A percentile compares a stretch with the other conserved stretches of the same genome.
These are phyloP conservation scores for Acrocephalus arundinaceus DNA, from an alignment of 2,113 vertebrate genomes.

Conservation along the genomic window DNA sequence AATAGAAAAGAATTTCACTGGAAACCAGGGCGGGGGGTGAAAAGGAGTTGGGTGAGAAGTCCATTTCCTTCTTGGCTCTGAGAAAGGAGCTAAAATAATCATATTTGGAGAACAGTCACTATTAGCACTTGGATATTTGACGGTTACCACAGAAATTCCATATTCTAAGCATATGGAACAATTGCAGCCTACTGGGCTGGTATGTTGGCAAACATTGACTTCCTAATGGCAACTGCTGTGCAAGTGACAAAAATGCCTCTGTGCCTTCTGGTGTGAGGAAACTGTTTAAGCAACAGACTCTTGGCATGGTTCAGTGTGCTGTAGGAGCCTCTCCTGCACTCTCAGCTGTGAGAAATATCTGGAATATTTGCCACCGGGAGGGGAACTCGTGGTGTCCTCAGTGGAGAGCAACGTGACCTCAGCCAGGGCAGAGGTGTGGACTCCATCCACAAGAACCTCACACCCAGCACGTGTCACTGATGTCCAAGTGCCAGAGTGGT, in stretches of 20 bases:
- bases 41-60: background rate
- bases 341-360: background rate
- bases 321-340: background rate
- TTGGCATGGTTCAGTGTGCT: background rate
- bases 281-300: slow-evolving; percentile 39
- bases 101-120: slow-evolving; percentile 8
- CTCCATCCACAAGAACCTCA: background rate
- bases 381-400: background rate
- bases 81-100: background rate
- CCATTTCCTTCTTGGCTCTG: slow-evolving; percentile 12
- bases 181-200: slow-evolving; percentile 54
- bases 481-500: background rate
- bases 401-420: background rate
- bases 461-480: background rate
- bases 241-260: slow-evolving; percentile 60
- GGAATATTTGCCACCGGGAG: background rate
- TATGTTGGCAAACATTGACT: slow-evolving; percentile 60
- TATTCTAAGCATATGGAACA: slow-evolving; percentile 56
- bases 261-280: slow-evolving; percentile 55
- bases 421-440: background rate
- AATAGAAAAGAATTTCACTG: background rate
- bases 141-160: slow-evolving; percentile 44
- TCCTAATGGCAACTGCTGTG: slow-evolving; percentile 59
- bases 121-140: slow-evolving; percentile 29
- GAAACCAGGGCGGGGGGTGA: background rate